Conservation (phyloP, 2,113 vertebrate species). For the Plecotus auritus region DNA sequence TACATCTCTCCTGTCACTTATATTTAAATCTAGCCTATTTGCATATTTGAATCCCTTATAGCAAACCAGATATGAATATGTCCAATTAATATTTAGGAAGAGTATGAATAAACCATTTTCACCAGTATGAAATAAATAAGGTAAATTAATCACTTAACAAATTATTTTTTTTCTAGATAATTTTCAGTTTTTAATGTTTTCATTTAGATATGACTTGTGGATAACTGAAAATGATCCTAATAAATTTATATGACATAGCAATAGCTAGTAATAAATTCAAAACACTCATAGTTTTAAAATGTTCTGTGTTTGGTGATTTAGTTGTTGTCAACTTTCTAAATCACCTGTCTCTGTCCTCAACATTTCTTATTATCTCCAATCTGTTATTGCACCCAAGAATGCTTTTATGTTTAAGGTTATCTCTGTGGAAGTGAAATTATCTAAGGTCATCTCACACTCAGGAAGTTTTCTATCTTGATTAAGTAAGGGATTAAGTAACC, state of each 20-base stretch:
- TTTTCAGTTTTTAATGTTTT: slow-evolving; percentile 68
- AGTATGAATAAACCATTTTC: not conserved
- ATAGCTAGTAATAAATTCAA: slow-evolving; percentile 37
- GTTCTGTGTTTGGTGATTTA: not conserved
- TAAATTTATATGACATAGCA: slow-evolving; percentile 42
- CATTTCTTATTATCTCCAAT: not conserved
- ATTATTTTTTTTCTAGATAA: slow-evolving; percentile 13
- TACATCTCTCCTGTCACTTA: not conserved
- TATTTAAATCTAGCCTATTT: not conserved
- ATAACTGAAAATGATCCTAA: slow-evolving; percentile 66
- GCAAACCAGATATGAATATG: not conserved
- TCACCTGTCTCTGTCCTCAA: not conserved
- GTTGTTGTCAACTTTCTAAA: slow-evolving; percentile 22
- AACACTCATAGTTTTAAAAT: not conserved
- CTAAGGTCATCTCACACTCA: not conserved
- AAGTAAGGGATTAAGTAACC: not conserved
- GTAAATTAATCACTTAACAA: not conserved
- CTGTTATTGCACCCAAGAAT: not conserved
- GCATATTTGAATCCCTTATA: not conserved
- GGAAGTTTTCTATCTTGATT: not conserved
- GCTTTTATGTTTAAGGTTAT: slow-evolving; percentile 22
- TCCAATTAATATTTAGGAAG: not conserved
- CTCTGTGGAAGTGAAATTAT: not conserved
- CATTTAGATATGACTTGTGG: slow-evolving; percentile 60
- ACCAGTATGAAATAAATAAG: not conserved